A percentile compares a stretch with the other conserved stretches of the same genome.
Conservation (phyloP, 2,113 vertebrate species). For the Otolemur garnettii region DNA sequence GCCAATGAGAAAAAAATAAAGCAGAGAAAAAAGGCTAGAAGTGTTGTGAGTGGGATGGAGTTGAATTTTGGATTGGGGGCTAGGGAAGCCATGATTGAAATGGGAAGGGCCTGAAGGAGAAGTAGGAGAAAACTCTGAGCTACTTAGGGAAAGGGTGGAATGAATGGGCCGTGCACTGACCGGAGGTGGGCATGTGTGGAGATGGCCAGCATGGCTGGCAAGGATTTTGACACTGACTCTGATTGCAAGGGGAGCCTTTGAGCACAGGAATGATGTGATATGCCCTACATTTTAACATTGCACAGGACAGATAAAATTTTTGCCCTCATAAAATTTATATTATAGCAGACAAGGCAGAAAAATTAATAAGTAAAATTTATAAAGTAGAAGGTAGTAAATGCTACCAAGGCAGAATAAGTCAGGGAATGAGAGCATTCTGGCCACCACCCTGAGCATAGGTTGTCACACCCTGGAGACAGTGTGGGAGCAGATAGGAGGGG, state of each 20-base stretch:
- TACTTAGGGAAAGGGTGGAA: background rate
- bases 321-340: background rate
- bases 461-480: background rate
- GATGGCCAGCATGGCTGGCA: background rate
- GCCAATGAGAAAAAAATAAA: background rate
- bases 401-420: background rate
- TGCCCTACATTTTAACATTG: background rate
- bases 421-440: background rate
- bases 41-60: background rate
- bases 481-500: background rate
- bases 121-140: background rate
- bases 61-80: background rate
- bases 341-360: background rate
- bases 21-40: background rate
- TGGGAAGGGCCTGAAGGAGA: background rate
- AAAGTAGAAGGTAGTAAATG: background rate
- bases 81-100: background rate
- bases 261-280: background rate
- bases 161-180: background rate
- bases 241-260: background rate
- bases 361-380: background rate
- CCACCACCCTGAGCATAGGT: background rate
- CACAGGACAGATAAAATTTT: slow-evolving; percentile 22
- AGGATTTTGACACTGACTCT: background rate
- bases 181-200: background rate